Percentiles rank a stretch among this genome's conserved stretches.
Conservation (phyloP, 2,797 vertebrate species). For the Syndactyla subalaris region DNA sequence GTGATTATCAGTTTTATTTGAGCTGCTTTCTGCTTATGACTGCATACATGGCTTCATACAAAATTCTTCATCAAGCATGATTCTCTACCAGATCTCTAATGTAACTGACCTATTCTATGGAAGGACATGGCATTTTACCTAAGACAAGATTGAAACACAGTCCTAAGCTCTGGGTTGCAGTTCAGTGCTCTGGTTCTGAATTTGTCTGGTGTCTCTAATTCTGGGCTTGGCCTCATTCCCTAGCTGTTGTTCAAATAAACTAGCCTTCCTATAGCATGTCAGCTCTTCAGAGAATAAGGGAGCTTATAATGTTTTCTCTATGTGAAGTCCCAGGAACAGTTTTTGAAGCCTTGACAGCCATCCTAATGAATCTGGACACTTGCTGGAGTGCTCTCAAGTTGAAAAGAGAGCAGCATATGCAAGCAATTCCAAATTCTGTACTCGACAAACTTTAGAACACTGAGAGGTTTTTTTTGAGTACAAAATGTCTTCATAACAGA, state of each 20-base stretch:
- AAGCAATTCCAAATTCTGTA: neutral
- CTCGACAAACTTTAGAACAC: neutral
- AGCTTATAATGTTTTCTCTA: neutral
- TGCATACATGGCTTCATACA: neutral
- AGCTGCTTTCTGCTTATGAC: neutral
- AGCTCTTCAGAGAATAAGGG: neutral
- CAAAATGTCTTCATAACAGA: neutral
- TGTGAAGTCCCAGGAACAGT: neutral
- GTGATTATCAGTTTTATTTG: neutral
- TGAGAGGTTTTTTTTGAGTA: neutral
- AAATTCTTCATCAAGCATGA: neutral
- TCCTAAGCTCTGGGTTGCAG: neutral
- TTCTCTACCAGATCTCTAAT: neutral
- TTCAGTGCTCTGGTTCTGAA: neutral
- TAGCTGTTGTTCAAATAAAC: neutral
- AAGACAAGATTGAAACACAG: neutral
- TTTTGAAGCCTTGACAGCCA: neutral
- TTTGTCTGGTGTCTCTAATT: neutral
- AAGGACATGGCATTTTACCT: neutral
- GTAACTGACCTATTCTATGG: neutral
- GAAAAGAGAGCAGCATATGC: neutral
- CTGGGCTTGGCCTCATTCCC: neutral
- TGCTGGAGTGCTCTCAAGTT: neutral
- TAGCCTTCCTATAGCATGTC: neutral
- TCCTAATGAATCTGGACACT: neutral